Base-by-base conservation (phyloP, 2,797 vertebrate genomes). In the Lagocephalus sceleratus region DNA sequence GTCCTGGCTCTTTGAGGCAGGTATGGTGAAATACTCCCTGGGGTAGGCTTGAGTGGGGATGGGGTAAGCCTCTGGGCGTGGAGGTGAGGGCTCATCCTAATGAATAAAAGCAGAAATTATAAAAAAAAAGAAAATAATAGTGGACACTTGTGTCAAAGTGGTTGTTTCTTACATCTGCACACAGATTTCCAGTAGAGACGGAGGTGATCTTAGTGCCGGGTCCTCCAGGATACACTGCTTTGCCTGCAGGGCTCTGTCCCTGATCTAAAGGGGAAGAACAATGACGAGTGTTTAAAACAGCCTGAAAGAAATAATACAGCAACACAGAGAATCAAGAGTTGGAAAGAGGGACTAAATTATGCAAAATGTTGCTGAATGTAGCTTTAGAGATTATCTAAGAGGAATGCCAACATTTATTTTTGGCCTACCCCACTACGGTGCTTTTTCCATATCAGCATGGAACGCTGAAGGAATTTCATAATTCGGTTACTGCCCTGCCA, bases 181-280 rank as follows among this genome's bases (percentile, higher is more conserved):
- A 98, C 68, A 99, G 93, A 85, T 99, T 99, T 56, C 97, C 97
- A 0, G 97, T 99, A 60, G 97, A 99, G 70, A 98, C 96, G 1
- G 97, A 99, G 11, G 96, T 98, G 87, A 99, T 98, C 85, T 95
- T 99, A 9, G 92, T 93, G 51, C 94, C 91, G 1, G 96, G 91
- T 69, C 92, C 95, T 72, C 93, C 91, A 5, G 91, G 79, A 45
- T 96, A 95, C 1, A 90, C 77, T 0, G 90, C 88, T 68, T 94
- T 98, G 54, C 91, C 90, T n/a, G 93, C 94, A 6, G 95, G 95
- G 85, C 94, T 98, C 79, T 96, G 95, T 42, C 94, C 89, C 78
- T 98, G 95, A 88, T 99, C 97, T 99, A 39, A 48, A 0, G 2
- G 16, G 11, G 8, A 11, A 3, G 29, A 25, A 19, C 41, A 1